phyloP scores from a whole-genome alignment of 2,797 vertebrate species.

The Eupleurogrammus muticus region DNA sequence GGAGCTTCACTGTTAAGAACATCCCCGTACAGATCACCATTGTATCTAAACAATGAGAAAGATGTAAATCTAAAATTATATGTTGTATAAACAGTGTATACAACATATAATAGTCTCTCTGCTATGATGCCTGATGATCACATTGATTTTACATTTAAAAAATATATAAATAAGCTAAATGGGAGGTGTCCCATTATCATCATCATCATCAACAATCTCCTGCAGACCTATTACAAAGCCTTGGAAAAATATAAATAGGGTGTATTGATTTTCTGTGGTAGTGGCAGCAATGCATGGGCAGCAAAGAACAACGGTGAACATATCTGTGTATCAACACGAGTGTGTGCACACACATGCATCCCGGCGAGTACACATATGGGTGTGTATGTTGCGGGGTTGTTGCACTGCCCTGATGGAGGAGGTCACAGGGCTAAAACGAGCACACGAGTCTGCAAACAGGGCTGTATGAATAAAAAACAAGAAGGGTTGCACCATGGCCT shows the following conservation, averaged over 20 bases:
- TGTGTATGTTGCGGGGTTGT: constrained; percentile 25
- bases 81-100: too few relatives aligned
- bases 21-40: not conserved
- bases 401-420: constrained; percentile 40
- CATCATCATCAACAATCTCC: constrained; percentile 18
- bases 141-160: constrained; percentile 58
- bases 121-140: constrained; percentile 19
- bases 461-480: constrained; percentile 75
- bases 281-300: constrained; percentile 14
- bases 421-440: constrained; percentile 66
- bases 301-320: constrained; percentile 13
- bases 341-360: constrained; percentile 32
- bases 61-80: not conserved
- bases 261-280: constrained; percentile 45
- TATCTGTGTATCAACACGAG: constrained; percentile 12
- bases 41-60: constrained; percentile 7
- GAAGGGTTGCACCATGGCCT: constrained; percentile 53
- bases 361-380: constrained; percentile 11
- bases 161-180: constrained; percentile 5
- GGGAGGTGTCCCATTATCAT: constrained; percentile 18
- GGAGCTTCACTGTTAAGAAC: constrained; percentile 24
- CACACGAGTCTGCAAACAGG: constrained; percentile 58
- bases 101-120: not conserved
- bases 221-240: constrained; percentile 6
- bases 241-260: constrained; percentile 19